Conservation (phyloP, 2,888 invertebrate species). For the Tiliacea aurago region DNA sequence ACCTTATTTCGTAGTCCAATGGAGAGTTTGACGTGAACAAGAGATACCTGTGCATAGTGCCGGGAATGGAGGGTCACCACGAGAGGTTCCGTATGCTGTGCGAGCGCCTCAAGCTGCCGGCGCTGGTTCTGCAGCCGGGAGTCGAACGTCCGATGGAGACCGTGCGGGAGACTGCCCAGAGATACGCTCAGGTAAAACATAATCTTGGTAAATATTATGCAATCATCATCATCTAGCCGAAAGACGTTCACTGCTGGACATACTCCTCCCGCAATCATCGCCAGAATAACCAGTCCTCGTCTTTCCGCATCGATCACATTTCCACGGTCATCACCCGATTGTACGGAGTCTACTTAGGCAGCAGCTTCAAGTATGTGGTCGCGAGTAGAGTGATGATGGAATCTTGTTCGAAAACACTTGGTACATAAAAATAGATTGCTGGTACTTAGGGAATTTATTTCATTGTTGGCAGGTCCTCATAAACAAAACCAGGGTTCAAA, state of each 20-base stretch:
- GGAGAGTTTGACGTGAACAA: conserved; percentile 62
- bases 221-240: background rate
- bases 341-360: background rate
- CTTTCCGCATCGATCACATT: background rate
- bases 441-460: background rate
- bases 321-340: background rate
- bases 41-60: conserved; percentile 72
- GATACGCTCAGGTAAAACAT: conserved; percentile 69
- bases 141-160: conserved; percentile 70
- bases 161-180: conserved; percentile 68
- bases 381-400: background rate
- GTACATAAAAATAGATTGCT: background rate
- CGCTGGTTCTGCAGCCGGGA: conserved; percentile 77
- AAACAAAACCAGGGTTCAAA: conserved; percentile 55
- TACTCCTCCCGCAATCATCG: background rate
- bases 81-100: conserved; percentile 65
- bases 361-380: fast-evolving
- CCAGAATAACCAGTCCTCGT: background rate
- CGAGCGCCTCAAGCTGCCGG: conserved; percentile 69
- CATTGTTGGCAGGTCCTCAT: conserved; percentile 66
- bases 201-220: background rate
- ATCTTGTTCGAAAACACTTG: background rate
- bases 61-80: conserved; percentile 78
- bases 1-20: background rate
- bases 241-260: background rate